These are phyloP conservation scores for Mesocentrotus franciscanus DNA, from an alignment of 53 echinoderm and acorn worm species.

Conservation along the genomic window DNA sequence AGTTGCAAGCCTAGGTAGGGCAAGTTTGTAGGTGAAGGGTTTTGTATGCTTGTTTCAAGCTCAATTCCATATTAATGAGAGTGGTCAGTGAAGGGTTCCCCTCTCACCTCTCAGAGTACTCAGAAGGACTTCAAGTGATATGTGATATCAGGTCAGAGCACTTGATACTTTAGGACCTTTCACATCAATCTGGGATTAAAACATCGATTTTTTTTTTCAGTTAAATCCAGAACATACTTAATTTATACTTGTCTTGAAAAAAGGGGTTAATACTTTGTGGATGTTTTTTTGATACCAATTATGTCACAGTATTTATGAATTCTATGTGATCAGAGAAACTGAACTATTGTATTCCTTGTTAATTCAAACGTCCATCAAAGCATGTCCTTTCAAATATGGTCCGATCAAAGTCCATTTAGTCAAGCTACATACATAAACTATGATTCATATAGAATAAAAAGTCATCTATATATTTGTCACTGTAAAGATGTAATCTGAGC, in stretches of 20 bases:
- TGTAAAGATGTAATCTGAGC: neutral
- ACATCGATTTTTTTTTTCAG: neutral
- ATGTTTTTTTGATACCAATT: neutral
- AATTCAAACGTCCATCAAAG: neutral
- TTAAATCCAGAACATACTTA: neutral
- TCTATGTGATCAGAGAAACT: neutral
- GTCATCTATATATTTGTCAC: neutral
- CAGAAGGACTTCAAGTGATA: slow-evolving; percentile 31
- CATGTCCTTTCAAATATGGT: neutral
- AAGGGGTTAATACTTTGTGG: neutral
- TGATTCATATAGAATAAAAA: neutral
- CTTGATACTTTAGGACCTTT: neutral
- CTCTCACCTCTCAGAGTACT: neutral
- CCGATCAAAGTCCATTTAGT: neutral
- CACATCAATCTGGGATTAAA: neutral
- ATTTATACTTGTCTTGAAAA: neutral
- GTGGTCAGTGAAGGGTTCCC: neutral
- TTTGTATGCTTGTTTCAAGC: neutral
- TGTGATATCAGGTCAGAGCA: neutral
- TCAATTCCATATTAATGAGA: slow-evolving; percentile 38
- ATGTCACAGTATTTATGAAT: neutral
- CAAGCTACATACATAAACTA: neutral
- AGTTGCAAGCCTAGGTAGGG: neutral
- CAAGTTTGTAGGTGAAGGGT: neutral
- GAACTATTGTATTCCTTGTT: neutral